phyloP scores from a whole-genome alignment of 2,888 invertebrate genomes.

The Eupithecia exiguata region DNA sequence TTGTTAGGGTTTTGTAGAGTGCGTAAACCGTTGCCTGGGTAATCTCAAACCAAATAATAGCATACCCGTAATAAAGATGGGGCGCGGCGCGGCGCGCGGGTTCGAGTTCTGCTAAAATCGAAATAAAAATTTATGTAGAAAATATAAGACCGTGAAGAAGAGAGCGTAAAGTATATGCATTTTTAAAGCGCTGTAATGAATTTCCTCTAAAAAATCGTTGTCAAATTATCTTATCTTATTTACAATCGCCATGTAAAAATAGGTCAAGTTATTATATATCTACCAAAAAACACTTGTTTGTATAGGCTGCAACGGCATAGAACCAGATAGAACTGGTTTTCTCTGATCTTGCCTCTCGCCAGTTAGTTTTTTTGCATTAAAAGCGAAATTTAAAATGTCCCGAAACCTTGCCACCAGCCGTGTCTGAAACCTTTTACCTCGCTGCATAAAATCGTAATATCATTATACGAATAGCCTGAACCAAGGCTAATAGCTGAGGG shows the following conservation, averaged over 20 bases:
- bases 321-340: neutral
- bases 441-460: conserved; percentile 46
- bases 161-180: too few relatives aligned
- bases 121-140: too few relatives aligned
- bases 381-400: neutral
- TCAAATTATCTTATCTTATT: neutral
- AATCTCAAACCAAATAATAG: too few relatives aligned
- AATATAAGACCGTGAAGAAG: too few relatives aligned
- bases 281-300: neutral
- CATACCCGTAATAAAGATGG: too few relatives aligned
- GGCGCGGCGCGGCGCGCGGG: too few relatives aligned
- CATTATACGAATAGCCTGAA: conserved; percentile 45
- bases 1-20: too few relatives aligned
- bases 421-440: conserved; percentile 21
- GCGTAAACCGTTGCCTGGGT: too few relatives aligned
- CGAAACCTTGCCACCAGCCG: neutral
- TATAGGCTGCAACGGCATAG: neutral
- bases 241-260: neutral
- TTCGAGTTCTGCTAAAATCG: too few relatives aligned
- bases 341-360: neutral
- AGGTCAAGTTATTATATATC: neutral
- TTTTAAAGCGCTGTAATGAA: neutral
- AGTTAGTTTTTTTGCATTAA: neutral
- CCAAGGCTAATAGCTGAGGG: conserved; percentile 37
- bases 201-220: neutral